phyloP scores from a whole-genome alignment of 2,113 vertebrate genomes.

The Cavia porcellus region DNA sequence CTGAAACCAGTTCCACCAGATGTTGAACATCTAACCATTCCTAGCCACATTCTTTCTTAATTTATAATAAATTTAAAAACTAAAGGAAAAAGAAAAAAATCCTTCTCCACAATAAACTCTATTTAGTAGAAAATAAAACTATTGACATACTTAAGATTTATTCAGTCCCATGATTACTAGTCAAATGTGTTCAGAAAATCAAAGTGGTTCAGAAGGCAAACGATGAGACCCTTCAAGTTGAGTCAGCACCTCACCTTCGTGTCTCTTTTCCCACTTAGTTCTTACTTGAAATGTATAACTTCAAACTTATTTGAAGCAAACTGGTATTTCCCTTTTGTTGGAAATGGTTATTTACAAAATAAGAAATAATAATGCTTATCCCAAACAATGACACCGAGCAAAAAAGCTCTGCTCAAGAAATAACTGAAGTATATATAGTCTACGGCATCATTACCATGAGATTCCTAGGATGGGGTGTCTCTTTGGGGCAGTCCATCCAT shows the following conservation, averaged over 20 bases:
- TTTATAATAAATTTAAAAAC: conserved; percentile 59
- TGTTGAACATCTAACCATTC: conserved; percentile 51
- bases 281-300: not conserved
- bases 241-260: not conserved
- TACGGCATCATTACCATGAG: not conserved
- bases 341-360: conserved; percentile 36
- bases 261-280: conserved; percentile 37
- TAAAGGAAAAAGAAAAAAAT: conserved; percentile 40
- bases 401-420: not conserved
- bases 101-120: conserved; percentile 10
- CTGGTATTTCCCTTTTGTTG: not conserved
- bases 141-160: conserved; percentile 60
- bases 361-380: conserved; percentile 31
- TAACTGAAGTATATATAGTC: not conserved
- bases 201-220: conserved; percentile 5
- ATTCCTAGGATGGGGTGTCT: not conserved
- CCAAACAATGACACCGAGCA: not conserved
- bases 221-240: not conserved
- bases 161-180: conserved; percentile 50
- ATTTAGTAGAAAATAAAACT: conserved; percentile 61
- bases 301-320: conserved; percentile 23
- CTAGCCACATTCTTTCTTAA: conserved; percentile 4
- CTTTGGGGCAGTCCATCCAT: not conserved
- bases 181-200: conserved; percentile 46
- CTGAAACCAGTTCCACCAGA: conserved; percentile 81